A percentile compares a stretch with the other conserved stretches of the same genome.
These are phyloP conservation scores for Diadumene lineata DNA, from an alignment of 92 coral and sea anemone genomes.

Conservation along the genomic window DNA sequence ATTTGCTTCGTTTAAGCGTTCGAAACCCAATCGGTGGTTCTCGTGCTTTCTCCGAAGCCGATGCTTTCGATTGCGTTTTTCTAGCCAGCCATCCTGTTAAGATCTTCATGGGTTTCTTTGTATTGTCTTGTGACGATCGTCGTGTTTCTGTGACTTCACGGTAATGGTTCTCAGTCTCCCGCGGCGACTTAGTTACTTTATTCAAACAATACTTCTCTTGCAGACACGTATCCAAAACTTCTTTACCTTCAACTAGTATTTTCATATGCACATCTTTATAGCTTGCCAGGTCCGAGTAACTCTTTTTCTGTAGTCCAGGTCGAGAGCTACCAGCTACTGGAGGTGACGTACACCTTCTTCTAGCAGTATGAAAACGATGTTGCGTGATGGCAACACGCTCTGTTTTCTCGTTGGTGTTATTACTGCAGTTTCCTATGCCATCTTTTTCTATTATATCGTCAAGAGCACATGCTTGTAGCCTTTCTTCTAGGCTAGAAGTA, in stretches of 20 bases:
- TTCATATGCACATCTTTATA: conserved; percentile 6
- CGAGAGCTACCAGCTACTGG: background rate
- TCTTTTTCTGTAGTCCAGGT: conserved; percentile 10
- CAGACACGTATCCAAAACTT: background rate
- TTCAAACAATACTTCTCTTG: conserved; percentile 1
- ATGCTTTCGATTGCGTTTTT: conserved; percentile 5
- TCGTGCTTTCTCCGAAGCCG: background rate
- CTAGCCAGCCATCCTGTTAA: conserved; percentile 18
- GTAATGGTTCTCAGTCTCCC: background rate
- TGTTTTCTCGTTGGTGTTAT: background rate
- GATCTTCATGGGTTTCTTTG: conserved; percentile 1
- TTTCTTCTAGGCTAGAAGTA: background rate
- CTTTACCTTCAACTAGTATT: conserved; percentile 27
- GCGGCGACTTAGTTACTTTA: background rate
- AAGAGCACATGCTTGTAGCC: background rate
- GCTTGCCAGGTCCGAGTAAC: conserved; percentile 15
- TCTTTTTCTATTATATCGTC: background rate
- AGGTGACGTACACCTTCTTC: background rate
- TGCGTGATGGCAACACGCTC: background rate
- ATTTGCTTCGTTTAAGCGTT: conserved; percentile 5
- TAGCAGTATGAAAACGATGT: background rate
- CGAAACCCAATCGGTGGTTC: conserved; percentile 8
- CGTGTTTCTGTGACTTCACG: background rate
- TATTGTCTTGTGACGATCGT: background rate
- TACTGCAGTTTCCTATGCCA: background rate